Conservation (phyloP, 2,888 invertebrate species). For the Dorcus parallelipipedus region DNA sequence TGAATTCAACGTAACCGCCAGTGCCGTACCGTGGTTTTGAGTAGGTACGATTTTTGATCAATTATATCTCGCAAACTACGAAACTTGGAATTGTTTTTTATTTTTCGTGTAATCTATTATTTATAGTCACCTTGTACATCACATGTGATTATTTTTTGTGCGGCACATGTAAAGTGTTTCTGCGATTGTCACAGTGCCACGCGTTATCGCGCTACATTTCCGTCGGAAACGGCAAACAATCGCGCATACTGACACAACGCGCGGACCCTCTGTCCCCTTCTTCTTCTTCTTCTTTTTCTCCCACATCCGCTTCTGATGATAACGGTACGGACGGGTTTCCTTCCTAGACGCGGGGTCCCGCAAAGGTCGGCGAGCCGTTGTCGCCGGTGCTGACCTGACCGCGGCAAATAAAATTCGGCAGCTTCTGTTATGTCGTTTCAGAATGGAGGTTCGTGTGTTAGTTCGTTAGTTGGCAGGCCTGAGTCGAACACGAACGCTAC, state of each 20-base stretch:
- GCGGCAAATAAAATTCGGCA: constrained; percentile 4
- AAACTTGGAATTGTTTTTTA: no score
- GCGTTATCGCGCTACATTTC: constrained; percentile 18
- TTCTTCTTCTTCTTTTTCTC: neutral
- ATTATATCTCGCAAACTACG: no score
- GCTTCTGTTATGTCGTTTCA: neutral
- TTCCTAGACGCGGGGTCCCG: constrained; percentile 23
- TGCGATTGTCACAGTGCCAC: constrained; percentile 13
- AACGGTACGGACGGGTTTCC: constrained; percentile 27
- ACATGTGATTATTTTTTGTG: no score
- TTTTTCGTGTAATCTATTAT: no score
- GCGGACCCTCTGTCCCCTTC: neutral
- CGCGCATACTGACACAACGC: constrained; percentile 14
- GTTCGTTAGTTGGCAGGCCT: no score
- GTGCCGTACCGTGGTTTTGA: no score
- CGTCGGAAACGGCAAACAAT: constrained; percentile 18
- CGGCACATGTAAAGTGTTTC: no score
- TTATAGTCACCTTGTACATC: no score
- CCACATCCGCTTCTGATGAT: constrained; percentile 23
- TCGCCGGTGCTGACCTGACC: constrained; percentile 20
- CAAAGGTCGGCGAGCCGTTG: constrained; percentile 21
- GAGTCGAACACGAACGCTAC: no score
- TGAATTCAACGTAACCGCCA: no score
- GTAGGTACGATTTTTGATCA: no score
- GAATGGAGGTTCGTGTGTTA: no score